A percentile compares a stretch with the other conserved stretches of the same genome.
Conservation (phyloP, 2,113 vertebrate genomes). For the Tringa solitaria region DNA sequence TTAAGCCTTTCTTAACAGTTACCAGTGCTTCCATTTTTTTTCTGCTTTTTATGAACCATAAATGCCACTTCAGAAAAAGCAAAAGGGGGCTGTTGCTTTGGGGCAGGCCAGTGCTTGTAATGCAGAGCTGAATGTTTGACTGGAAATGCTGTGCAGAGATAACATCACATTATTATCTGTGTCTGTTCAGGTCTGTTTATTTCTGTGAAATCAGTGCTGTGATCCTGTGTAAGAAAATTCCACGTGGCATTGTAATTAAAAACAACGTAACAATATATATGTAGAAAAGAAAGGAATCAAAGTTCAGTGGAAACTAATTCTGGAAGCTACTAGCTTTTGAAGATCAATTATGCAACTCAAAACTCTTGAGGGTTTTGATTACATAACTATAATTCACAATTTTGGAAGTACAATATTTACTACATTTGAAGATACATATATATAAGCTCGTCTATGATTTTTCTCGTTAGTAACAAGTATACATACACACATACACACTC, state of each 20-base stretch:
- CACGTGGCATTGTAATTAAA: background rate
- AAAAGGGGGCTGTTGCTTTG: background rate
- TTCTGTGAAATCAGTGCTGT: background rate
- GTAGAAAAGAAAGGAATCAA: background rate
- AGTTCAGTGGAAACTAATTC: background rate
- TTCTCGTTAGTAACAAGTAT: background rate
- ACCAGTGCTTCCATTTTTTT: background rate
- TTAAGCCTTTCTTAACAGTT: background rate
- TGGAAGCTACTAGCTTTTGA: background rate
- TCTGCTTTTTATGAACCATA: background rate
- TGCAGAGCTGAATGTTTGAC: background rate
- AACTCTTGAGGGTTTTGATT: background rate
- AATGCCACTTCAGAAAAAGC: background rate
- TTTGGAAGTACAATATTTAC: background rate
- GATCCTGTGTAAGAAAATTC: background rate
- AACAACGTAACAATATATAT: background rate
- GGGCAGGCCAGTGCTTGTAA: background rate
- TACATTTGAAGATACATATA: background rate
- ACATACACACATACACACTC: background rate
- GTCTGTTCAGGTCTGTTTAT: background rate
- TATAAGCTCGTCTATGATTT: background rate
- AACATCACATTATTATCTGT: background rate
- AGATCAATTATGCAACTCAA: background rate
- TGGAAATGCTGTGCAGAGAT: background rate
- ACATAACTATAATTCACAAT: background rate